These are phyloP conservation scores for Chloromyia formosa DNA, from an alignment of 2,888 invertebrate genomes.

Conservation along the genomic window DNA sequence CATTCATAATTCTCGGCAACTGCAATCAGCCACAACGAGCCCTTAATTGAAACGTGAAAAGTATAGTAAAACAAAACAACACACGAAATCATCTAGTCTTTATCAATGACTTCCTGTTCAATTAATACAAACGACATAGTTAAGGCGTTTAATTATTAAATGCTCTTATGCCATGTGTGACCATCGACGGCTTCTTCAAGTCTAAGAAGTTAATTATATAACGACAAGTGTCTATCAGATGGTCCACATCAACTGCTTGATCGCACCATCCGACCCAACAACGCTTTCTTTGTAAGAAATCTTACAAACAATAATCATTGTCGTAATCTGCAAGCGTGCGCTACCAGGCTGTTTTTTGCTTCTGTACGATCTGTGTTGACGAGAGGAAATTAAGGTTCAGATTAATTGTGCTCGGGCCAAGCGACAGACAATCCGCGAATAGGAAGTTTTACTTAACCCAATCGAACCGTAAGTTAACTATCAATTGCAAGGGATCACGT, in stretches of 20 bases:
- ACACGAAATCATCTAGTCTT: conserved; percentile 5
- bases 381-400: conserved; percentile 49
- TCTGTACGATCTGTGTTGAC: background rate
- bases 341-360: background rate
- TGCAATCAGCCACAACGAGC: background rate
- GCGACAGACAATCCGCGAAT: background rate
- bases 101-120: conserved; percentile 45
- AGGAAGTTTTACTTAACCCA: conserved; percentile 43
- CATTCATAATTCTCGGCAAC: background rate
- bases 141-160: conserved; percentile 22
- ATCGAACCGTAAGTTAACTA: conserved; percentile 26
- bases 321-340: conserved; percentile 30
- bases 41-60: conserved; percentile 18
- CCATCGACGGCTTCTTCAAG: conserved; percentile 19
- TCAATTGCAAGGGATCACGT: conserved; percentile 34
- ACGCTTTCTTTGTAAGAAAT: conserved; percentile 34
- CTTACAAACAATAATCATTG: conserved; percentile 35
- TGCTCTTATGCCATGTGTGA: conserved; percentile 29
- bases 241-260: background rate
- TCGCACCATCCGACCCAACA: background rate
- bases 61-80: no score
- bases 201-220: conserved; percentile 33
- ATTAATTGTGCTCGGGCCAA: conserved; percentile 46
- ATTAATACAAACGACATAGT: conserved; percentile 22
- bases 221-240: conserved; percentile 27